Base-by-base conservation (phyloP, 2,113 vertebrate genomes). In the Recurvirostra avosetta region DNA sequence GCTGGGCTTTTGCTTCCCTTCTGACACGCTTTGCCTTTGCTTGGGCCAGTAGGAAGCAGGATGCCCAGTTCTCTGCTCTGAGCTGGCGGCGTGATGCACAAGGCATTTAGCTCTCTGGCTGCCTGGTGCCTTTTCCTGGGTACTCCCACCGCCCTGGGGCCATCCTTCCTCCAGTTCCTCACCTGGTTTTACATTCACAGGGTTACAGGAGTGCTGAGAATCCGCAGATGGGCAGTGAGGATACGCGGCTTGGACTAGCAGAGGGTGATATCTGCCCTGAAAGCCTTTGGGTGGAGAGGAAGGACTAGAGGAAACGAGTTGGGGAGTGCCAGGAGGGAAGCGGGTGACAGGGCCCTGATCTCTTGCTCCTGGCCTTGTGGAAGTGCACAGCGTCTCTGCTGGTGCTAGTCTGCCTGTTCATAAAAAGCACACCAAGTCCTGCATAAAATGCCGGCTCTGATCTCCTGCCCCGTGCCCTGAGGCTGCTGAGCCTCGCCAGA, bases 1-100 rank as follows among this genome's bases (percentile, higher is more conserved):
- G 5, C 62, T 53, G 49, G 38, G 53, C 45, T 43, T 36, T 41
- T 50, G 59, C 34, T 68, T 32, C 45, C 32, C 49, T 49, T 12
- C 43, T 1, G 6, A 9, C 8, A 18, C 0, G 0, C 62, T 25
- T 70, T 1, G 7, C 55, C 49, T 32, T 52, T n/a, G 16, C 23
- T 36, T 1, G 2, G n/a, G 40, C 16, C 0, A 1, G 32, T 13
- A 36, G 26, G 40, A 22, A 56, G 49, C 36, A 19, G 55, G 23
- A 6, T 41, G 30, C 30, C 14, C 4, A 0, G 36, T 7, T 41
- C 40, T 1, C 63, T 22, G 38, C 30, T 32, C 7, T 3, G n/a
- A 14, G 59, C 53, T 32, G 34, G 20, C 2, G 1, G 11, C 0
- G 0, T 15, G 43, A 62, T 12, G 29, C 26, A 3, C 15, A 5